Percentiles rank a stretch among this genome's conserved stretches.
phyloP scores from a whole-genome alignment of 2,888 invertebrate species.

The Thecophora atra region DNA sequence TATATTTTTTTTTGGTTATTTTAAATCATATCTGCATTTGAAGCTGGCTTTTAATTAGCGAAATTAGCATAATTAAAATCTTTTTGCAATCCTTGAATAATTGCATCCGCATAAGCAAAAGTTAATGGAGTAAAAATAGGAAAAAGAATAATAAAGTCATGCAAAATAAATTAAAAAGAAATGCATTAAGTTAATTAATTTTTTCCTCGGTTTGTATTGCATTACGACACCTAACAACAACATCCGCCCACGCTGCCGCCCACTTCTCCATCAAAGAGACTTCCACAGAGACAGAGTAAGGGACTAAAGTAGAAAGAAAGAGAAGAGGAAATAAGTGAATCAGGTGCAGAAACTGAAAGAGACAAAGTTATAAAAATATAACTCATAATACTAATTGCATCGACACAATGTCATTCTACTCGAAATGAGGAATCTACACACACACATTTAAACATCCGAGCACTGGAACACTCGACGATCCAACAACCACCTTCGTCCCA shows the following conservation, averaged over 20 bases:
- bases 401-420: conserved; percentile 64
- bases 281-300: background rate
- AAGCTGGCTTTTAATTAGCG: conserved; percentile 38
- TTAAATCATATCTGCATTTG: background rate
- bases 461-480: background rate
- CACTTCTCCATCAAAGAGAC: conserved; percentile 26
- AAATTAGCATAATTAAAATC: conserved; percentile 45
- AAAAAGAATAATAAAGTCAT: conserved; percentile 13
- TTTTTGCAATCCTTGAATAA: conserved; percentile 45
- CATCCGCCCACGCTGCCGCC: conserved; percentile 17
- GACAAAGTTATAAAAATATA: conserved; percentile 47
- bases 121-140: conserved; percentile 10
- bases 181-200: conserved; percentile 62
- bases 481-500: background rate
- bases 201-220: conserved; percentile 44
- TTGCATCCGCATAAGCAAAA: conserved; percentile 32
- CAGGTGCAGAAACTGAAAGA: conserved; percentile 9
- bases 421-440: conserved; percentile 9
- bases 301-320: background rate
- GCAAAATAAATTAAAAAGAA: conserved; percentile 41
- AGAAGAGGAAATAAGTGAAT: background rate
- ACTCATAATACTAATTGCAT: conserved; percentile 65
- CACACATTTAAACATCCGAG: background rate
- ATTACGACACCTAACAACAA: conserved; percentile 34
- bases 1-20: background rate